Evolutionary conservation across 2,797 vertebrate species (phyloP), one percentile per base, ranked within the genome.

Genomic region (Smutsia gigantea): DNA sequence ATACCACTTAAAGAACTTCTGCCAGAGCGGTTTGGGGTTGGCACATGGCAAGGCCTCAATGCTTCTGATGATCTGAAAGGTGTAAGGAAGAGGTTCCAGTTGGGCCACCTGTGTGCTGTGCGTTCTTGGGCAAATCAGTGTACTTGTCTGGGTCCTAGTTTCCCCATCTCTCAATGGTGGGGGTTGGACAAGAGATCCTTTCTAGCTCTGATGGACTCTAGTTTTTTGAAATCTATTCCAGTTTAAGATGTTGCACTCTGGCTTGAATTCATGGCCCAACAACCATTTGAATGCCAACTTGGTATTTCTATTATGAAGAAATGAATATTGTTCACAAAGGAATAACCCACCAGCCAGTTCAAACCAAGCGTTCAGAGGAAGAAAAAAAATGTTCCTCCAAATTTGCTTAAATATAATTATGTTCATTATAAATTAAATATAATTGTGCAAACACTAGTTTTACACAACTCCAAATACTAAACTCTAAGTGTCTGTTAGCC

Each of bases 291-390:
- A 93, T 71, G 15, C 10, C 27, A 85, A 57, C 31, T 51, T 59
- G 1, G 57, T 85, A 93, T 96, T 92, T 72, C 61, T 89, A 78
- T 96, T 69, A 5, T 29, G 82, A 66, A 23, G 49, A 82, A 94
- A 18, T 9, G n/a, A 82, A 7, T 57, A 57, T 8, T 21, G 69
- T 64, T 93, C 82, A 68, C 42, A 34, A 29, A 23, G 59, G 42
- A 90, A 82, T 61, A 90, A 55, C 57, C 57, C 55, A 31, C 31
- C 29, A 95, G 42, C 14, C 82, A 78, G 39, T 72, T 93, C 53
- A 31, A 93, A 95, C 34, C 27, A 92, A 42, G 23, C 18, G 68
- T 39, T 78, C 83, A 23, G 7, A 96, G 27, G 53, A 79, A 95
- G 59, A 57, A 57, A 63, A 42, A 91, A 89, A 51, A 27, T 17